Conservation (phyloP, 2,888 invertebrate species). For the Orchesellides sinensis region DNA sequence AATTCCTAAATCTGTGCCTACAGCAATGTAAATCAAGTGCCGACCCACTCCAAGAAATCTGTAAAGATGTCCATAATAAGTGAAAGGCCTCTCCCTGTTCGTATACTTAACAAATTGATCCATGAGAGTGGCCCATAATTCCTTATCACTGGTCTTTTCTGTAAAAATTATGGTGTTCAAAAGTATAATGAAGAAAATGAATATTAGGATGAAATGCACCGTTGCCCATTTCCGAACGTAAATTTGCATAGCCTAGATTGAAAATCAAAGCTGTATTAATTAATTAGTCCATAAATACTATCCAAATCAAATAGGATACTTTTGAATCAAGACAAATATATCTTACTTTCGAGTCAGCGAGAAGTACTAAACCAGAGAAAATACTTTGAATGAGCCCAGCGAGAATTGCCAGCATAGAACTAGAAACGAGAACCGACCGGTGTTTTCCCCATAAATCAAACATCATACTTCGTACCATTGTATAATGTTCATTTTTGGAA, state of each 20-base stretch:
- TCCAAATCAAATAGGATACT: not conserved
- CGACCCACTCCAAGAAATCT: conserved; percentile 21
- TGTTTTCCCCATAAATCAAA: conserved; percentile 37
- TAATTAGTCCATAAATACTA: not conserved
- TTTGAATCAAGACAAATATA: too few relatives aligned
- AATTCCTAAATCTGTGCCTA: conserved; percentile 22
- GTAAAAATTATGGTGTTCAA: conserved; percentile 43
- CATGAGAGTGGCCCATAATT: conserved; percentile 20
- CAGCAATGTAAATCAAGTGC: conserved; percentile 25
- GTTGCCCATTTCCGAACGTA: conserved; percentile 49
- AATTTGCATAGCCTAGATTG: conserved; percentile 5
- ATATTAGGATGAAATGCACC: conserved; percentile 46
- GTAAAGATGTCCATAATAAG: conserved; percentile 29
- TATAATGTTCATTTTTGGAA: conserved; percentile 4
- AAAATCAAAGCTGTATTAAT: not conserved
- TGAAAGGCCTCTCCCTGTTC: not conserved
- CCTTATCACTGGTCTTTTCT: not conserved
- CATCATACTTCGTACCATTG: not conserved
- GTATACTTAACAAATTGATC: conserved; percentile 13
- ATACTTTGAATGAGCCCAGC: conserved; percentile 31
- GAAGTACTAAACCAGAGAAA: conserved; percentile 24
- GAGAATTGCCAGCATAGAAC: conserved; percentile 28
- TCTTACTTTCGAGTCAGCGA: conserved; percentile 39
- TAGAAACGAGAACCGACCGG: conserved; percentile 41
- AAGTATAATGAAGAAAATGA: conserved; percentile 43